Percentiles rank a stretch among this genome's conserved stretches.
phyloP scores from a whole-genome alignment of 2,888 invertebrate species.

The Erebia epiphron region DNA sequence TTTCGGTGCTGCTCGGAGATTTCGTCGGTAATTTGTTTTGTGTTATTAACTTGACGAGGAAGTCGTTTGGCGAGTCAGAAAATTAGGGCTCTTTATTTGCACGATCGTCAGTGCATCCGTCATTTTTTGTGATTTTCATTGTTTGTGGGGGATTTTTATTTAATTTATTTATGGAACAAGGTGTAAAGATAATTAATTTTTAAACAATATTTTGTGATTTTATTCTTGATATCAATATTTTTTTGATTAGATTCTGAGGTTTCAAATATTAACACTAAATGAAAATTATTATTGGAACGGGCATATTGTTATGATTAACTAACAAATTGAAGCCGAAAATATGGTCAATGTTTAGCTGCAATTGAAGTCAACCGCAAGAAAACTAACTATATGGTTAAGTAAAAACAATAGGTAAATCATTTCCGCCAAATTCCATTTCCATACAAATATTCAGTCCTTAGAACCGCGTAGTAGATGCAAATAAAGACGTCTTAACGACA shows the following conservation, averaged over 20 bases:
- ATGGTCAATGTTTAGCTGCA: background rate
- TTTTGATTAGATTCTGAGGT: no score
- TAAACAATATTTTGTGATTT: background rate
- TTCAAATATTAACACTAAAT: no score
- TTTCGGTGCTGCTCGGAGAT: constrained; percentile 62
- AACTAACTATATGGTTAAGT: background rate
- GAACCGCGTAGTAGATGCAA: constrained; percentile 61
- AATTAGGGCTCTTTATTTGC: constrained; percentile 58
- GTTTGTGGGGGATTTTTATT: background rate
- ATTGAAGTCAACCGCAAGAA: background rate
- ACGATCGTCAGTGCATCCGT: constrained; percentile 23
- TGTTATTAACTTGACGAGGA: constrained; percentile 76
- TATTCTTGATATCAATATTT: no score
- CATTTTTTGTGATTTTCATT: constrained; percentile 15
- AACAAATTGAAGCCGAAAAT: no score
- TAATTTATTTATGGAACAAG: background rate
- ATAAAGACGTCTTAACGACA: constrained; percentile 75
- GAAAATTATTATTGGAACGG: no score
- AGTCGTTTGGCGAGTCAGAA: constrained; percentile 70
- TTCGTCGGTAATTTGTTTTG: constrained; percentile 74
- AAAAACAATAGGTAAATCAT: background rate
- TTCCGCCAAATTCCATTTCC: constrained; percentile 31
- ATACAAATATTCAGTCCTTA: constrained; percentile 38
- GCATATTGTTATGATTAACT: no score
- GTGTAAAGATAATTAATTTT: background rate